Evolutionary conservation across 2,797 vertebrate genomes (phyloP), one percentile per base, ranked within the genome.

Genomic region (Melanotaenia parkinsoni): DNA sequence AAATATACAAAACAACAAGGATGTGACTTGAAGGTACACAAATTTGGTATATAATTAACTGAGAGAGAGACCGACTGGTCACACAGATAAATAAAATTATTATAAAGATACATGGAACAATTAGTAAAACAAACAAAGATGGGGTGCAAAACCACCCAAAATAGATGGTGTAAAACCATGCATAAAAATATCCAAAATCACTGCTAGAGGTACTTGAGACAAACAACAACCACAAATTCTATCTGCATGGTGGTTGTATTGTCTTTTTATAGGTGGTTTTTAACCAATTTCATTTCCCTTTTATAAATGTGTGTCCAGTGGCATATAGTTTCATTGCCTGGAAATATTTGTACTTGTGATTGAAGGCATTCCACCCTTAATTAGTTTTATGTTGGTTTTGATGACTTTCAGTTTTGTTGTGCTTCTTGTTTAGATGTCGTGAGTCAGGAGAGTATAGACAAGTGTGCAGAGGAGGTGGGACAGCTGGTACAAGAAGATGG

Each of bases 371-470:
- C 22, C 26, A 1, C 30, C 18, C 47, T 22, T 37, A 30, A 12
- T 35, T 32, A 3, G 9, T 26, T 68, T 24, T 4, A 0, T 30
- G 1, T 72, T 26, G 24, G 4, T 59, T 59, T 30, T 24, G 4
- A 0, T 38, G 1, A 24, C 35, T 33, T 30, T 5, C 13, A 3
- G 14, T 61, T 20, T 35, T 64, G 9, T 24, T 59, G 16, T 73
- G 24, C 85, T 9, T 75, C 2, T 67, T 22, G 5, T 0, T 11
- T 76, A 96, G 95, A 96, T 50, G 93, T 94, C 9, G 74, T 94
- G 54, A 93, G 88, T 60, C 93, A 95, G 77, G 89, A 84, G 67
- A 96, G 94, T 84, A 95, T 96, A 61, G 91, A 94, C 72, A 88
- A 76, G 64, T 93, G 84, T n/a, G 92, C 84, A 0, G 81, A 93